Base-by-base conservation (phyloP, 2,797 vertebrate species). In the Poecile montanus region DNA sequence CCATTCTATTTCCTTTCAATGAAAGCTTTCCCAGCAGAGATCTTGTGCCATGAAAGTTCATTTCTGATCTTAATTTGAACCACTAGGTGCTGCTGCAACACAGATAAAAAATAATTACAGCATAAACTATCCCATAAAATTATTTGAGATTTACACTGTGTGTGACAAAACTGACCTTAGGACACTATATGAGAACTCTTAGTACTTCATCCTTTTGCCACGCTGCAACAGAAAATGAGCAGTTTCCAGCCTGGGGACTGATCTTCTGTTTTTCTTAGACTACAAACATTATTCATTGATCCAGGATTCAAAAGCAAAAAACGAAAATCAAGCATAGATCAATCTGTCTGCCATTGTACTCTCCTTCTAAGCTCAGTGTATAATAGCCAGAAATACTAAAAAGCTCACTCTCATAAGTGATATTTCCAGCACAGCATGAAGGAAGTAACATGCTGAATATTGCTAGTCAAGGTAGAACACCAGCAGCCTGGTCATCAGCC, bases 71-170 rank as follows among this genome's bases (percentile, higher is more conserved):
- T 79, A 80, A 87, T 82, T 87, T 89, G 91, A 94, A 91, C 95
- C 95, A 97, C 94, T 95, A 97, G 95, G 93, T 95, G 96, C 89
- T 96, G 95, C 96, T 97, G 88, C 84, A 94, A 71, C 91, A 96
- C 93, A 91, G 72, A 65, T 40, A 92, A 93, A 73, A 88, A 85
- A 62, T 70, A 92, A 75, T 38, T 60, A 84, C 60, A 87, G 40
- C 40, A 61, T 36, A 65, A 90, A 92, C 34, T 58, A 54, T 88
- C 63, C 93, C 51, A 75, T 67, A 50, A 79, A 86, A 77, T 89
- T 45, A 84, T 40, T 72, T 72, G 29, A 20, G n/a, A 56, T 72
- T 65, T 57, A 65, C 32, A n/a, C 18, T 48, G 26, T 18, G 68
- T 0, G 1, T 66, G 45, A 87, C 44, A 78, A 84, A 73, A 56